Percentiles rank a stretch among this genome's conserved stretches.
phyloP scores from a whole-genome alignment of 1,140 invertebrate species.

The Lamellibrachia luymesi region DNA sequence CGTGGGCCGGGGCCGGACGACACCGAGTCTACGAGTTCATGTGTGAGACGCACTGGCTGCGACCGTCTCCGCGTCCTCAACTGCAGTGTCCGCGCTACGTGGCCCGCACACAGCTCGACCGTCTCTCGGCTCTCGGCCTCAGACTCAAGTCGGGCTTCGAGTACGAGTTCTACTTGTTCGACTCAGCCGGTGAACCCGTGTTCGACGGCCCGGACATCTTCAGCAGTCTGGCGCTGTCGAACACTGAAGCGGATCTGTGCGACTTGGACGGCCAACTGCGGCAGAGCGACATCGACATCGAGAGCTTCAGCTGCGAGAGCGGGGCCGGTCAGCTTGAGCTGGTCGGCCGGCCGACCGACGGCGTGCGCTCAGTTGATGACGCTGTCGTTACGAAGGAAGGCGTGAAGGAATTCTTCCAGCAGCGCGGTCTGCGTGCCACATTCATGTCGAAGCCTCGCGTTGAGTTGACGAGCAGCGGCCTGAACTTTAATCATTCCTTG shows the following conservation, averaged over 20 bases:
- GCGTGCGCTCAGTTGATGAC: slow-evolving; percentile 21
- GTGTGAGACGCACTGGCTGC: slow-evolving; percentile 21
- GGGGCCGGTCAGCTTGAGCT: slow-evolving; percentile 29
- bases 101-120: slow-evolving; percentile 23
- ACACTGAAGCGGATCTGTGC: slow-evolving; percentile 21
- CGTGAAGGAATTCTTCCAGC: slow-evolving; percentile 25
- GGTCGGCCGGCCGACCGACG: slow-evolving; percentile 11
- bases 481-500: slow-evolving; percentile 34
- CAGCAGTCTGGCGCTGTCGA: slow-evolving; percentile 18
- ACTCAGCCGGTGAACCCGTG: slow-evolving; percentile 19
- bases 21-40: slow-evolving; percentile 19
- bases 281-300: slow-evolving; percentile 17
- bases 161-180: slow-evolving; percentile 19
- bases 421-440: slow-evolving; percentile 24
- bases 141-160: slow-evolving; percentile 25
- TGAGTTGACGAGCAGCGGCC: slow-evolving; percentile 25
- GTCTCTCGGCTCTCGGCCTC: slow-evolving; percentile 18
- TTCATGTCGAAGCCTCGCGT: slow-evolving; percentile 33
- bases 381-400: slow-evolving; percentile 18
- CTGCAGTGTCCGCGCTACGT: slow-evolving; percentile 24
- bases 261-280: slow-evolving; percentile 17
- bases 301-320: slow-evolving; percentile 15
- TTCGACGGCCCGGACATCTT: slow-evolving; percentile 12
- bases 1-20: slow-evolving; percentile 17
- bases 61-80: background rate